Evolutionary conservation across 2,888 invertebrate species (phyloP).

Genomic region (Muschampia plurimacula): DNA sequence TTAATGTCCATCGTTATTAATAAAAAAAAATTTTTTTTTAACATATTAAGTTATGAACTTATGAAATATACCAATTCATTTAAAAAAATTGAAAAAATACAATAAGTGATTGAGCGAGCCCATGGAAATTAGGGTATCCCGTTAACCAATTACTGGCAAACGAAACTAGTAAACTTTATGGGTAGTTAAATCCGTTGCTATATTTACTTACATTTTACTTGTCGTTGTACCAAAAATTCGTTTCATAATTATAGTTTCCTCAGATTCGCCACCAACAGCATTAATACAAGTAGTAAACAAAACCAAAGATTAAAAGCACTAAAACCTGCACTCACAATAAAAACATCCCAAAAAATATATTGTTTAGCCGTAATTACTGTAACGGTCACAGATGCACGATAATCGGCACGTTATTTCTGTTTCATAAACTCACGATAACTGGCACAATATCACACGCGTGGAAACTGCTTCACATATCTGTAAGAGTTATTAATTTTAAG

Average conservation of each 20-base stretch:
- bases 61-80: too few species aligned
- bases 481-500: not conserved
- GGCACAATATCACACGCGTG: conserved; percentile 18
- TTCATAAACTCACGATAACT: conserved; percentile 19
- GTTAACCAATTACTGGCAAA: conserved; percentile 44
- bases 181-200: too few species aligned
- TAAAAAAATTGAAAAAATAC: not conserved
- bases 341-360: conserved; percentile 17
- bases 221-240: conserved; percentile 17
- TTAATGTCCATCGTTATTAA: too few species aligned
- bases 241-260: conserved; percentile 30
- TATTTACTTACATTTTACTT: conserved; percentile 42
- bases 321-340: conserved; percentile 24
- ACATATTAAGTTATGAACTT: too few species aligned
- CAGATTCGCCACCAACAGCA: not conserved
- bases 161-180: conserved; percentile 22
- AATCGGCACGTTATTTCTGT: conserved; percentile 26
- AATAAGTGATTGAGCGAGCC: not conserved
- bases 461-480: conserved; percentile 11
- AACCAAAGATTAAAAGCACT: conserved; percentile 11
- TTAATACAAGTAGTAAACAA: conserved; percentile 2
- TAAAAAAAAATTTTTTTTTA: too few species aligned
- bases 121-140: not conserved
- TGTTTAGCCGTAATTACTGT: conserved; percentile 30
- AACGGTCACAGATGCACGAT: conserved; percentile 37